Evolutionary conservation across 1,140 invertebrate species (phyloP).

Genomic region (Philopotamus ludificatus): DNA sequence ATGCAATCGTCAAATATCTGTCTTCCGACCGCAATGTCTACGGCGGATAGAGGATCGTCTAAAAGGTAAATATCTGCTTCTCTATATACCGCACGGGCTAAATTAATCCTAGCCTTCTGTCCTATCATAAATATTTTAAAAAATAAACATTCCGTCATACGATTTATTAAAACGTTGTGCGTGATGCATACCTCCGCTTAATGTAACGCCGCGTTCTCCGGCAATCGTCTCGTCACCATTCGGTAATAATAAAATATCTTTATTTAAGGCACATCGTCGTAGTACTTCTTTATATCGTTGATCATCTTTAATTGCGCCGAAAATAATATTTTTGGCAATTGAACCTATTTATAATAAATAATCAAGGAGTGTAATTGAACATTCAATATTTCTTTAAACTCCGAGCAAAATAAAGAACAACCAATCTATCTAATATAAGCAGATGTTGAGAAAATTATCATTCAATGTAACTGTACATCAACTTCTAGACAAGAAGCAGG

Average conservation of each 20-base stretch:
- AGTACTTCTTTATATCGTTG: constrained; percentile 66
- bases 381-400: not conserved
- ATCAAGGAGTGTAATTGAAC: not conserved
- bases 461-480: not conserved
- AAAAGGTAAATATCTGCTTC: constrained; percentile 70
- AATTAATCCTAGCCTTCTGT: constrained; percentile 77
- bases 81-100: constrained; percentile 60
- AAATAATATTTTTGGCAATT: constrained; percentile 68
- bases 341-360: constrained; percentile 37
- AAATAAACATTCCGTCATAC: not conserved
- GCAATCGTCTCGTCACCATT: constrained; percentile 78
- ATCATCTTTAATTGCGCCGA: constrained; percentile 44
- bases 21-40: constrained; percentile 77
- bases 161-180: not conserved
- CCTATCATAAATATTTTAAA: constrained; percentile 48
- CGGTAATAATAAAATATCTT: constrained; percentile 67
- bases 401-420: too few species aligned
- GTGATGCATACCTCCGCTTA: constrained; percentile 84
- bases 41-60: constrained; percentile 81
- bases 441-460: too few species aligned
- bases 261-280: constrained; percentile 64
- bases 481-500: too few species aligned
- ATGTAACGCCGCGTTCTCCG: constrained; percentile 70
- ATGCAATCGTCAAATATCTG: constrained; percentile 73
- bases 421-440: too few species aligned